These are phyloP conservation scores for Pampus argenteus DNA, from an alignment of 2,797 vertebrate species.

Conservation along the genomic window DNA sequence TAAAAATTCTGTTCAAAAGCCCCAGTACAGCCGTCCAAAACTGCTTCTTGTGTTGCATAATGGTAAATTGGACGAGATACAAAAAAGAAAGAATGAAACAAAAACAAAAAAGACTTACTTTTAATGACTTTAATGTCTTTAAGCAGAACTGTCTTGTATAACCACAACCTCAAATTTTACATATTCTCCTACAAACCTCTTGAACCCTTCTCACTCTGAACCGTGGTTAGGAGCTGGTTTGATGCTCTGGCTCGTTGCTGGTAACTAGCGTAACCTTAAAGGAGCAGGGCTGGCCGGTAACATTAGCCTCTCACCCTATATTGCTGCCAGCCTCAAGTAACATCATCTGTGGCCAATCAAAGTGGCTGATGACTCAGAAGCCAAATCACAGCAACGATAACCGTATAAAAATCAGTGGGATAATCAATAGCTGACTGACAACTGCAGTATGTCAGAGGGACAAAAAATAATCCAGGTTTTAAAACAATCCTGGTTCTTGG, in stretches of 20 bases:
- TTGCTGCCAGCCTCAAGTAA: constrained; percentile 37
- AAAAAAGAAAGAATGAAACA: neutral
- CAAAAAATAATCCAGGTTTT: constrained; percentile 60
- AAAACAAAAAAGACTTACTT: neutral
- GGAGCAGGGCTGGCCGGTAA: no score
- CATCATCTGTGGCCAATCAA: constrained; percentile 68
- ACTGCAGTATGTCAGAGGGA: constrained; percentile 56
- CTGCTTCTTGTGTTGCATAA: constrained; percentile 29
- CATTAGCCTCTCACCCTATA: constrained; percentile 5
- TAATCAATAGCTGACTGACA: constrained; percentile 67
- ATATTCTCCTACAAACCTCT: constrained; percentile 21
- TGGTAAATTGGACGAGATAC: constrained; percentile 9
- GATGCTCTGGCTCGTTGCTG: no score
- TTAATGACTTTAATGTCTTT: neutral
- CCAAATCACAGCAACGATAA: constrained; percentile 57
- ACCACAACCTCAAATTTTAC: neutral
- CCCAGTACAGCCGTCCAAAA: constrained; percentile 19
- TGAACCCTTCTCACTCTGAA: no score
- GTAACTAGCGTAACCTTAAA: no score
- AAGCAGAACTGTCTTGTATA: neutral
- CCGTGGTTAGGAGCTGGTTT: no score
- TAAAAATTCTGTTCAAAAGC: constrained; percentile 46
- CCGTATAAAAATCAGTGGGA: constrained; percentile 54
- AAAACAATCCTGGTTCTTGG: constrained; percentile 46
- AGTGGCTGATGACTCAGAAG: constrained; percentile 74